phyloP scores from a whole-genome alignment of 2,113 vertebrate genomes.

The Heliornis fulica region DNA sequence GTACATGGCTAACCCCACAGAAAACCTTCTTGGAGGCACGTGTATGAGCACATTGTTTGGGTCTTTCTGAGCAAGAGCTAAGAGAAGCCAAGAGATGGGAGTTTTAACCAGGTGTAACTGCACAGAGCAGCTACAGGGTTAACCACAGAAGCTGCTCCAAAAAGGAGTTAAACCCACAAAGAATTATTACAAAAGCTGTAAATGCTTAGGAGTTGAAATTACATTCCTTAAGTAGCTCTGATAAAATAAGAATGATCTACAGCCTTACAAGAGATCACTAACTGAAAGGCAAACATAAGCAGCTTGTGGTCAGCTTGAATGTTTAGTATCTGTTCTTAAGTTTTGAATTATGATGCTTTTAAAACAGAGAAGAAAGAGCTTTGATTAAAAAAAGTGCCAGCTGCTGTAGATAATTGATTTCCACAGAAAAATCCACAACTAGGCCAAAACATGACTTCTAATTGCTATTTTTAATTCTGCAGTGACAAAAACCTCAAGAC shows the following conservation, averaged over 20 bases:
- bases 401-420: conserved; percentile 11
- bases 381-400: not conserved
- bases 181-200: not conserved
- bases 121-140: not conserved
- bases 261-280: not conserved
- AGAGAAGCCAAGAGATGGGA: not conserved
- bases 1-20: not conserved
- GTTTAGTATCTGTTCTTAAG: not conserved
- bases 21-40: not conserved
- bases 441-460: conserved; percentile 11
- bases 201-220: not conserved
- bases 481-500: conserved; percentile 12
- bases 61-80: too few relatives aligned
- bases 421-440: not conserved
- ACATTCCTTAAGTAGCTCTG: not conserved
- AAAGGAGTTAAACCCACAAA: not conserved
- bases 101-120: not conserved
- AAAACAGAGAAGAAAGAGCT: not conserved
- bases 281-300: not conserved
- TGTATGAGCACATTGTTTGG: too few relatives aligned
- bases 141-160: not conserved
- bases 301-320: not conserved
- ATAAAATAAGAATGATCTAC: conserved; percentile 20
- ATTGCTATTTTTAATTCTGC: conserved; percentile 35
- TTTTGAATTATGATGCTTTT: conserved; percentile 30